Conservation (phyloP, 2,797 vertebrate genomes). For the Myotis planiceps region DNA sequence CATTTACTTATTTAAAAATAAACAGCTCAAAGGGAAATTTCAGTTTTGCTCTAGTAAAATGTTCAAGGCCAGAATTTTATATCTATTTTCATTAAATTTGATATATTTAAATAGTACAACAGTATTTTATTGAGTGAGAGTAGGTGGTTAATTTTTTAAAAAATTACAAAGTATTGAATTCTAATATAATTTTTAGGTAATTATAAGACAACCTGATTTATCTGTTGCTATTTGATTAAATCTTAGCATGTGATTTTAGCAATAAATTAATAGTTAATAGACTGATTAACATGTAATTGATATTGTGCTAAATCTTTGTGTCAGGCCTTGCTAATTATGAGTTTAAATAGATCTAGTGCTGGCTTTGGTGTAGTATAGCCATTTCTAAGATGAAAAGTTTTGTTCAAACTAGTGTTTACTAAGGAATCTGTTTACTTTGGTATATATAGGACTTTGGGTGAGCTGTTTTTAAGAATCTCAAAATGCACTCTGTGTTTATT, state of each 20-base stretch:
- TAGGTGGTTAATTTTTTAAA: background rate
- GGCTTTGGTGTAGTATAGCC: background rate
- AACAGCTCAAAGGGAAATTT: background rate
- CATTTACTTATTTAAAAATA: background rate
- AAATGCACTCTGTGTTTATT: background rate
- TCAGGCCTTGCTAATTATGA: background rate
- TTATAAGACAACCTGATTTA: background rate
- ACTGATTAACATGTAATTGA: background rate
- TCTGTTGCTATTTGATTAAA: conserved; percentile 24
- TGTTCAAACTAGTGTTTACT: background rate
- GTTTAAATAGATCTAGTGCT: background rate
- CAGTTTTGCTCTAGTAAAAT: background rate
- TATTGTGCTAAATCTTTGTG: background rate
- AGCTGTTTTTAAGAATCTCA: background rate
- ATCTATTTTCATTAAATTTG: conserved; percentile 23
- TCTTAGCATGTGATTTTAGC: background rate
- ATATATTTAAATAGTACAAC: background rate
- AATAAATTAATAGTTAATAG: conserved; percentile 2
- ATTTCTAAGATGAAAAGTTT: background rate
- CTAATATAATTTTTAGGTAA: background rate
- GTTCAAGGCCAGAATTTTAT: background rate
- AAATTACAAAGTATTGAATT: background rate
- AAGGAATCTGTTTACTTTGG: background rate
- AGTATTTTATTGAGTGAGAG: background rate
- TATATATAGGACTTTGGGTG: background rate